Conservation (phyloP, 1,140 invertebrate genomes). For the Pseudoatta argentina region DNA sequence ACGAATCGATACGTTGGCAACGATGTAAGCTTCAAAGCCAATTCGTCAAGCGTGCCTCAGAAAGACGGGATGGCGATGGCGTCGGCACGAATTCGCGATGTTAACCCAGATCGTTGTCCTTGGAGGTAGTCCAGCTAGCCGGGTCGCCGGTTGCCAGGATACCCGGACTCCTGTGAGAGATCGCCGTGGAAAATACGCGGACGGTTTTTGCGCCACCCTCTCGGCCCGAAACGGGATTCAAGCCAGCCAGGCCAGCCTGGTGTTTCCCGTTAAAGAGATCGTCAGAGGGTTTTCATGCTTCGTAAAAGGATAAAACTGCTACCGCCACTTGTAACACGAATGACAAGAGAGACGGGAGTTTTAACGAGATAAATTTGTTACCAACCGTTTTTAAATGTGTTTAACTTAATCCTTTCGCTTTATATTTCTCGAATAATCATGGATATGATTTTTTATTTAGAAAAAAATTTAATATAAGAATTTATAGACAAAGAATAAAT, state of each 20-base stretch:
- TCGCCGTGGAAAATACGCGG: constrained; percentile 70
- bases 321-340: constrained; percentile 20
- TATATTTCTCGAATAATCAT: not conserved
- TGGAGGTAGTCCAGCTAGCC: constrained; percentile 80
- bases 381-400: not conserved
- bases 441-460: not conserved
- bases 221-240: constrained; percentile 58
- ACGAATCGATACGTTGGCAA: constrained; percentile 66
- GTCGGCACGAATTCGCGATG: constrained; percentile 73
- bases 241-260: constrained; percentile 10
- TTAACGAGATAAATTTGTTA: constrained; percentile 37
- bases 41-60: constrained; percentile 49
- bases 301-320: constrained; percentile 33
- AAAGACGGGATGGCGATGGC: constrained; percentile 45
- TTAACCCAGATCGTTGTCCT: constrained; percentile 81
- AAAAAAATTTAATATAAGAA: not conserved
- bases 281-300: constrained; percentile 68
- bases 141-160: constrained; percentile 74
- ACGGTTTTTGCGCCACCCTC: constrained; percentile 66
- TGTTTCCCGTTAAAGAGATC: constrained; percentile 64
- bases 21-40: constrained; percentile 65
- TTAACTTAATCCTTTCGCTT: not conserved
- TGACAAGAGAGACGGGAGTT: constrained; percentile 18
- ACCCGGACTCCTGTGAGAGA: constrained; percentile 58
- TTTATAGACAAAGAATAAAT: not conserved